These are phyloP conservation scores for Caprella mutica DNA, from an alignment of 2,888 invertebrate species.

Conservation along the genomic window DNA sequence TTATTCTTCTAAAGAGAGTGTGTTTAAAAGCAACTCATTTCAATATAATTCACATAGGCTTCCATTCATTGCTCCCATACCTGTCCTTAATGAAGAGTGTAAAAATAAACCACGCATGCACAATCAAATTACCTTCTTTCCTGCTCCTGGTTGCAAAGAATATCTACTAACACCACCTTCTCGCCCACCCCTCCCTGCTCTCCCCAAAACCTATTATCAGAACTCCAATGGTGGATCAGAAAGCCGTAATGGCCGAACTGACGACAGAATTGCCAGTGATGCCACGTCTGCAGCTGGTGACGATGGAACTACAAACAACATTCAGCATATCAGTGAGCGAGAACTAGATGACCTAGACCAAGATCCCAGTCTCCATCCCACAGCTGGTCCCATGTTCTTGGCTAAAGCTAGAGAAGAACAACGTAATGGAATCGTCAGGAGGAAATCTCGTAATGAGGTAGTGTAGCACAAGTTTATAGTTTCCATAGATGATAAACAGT, in stretches of 20 bases:
- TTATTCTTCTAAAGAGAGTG: too few relatives aligned
- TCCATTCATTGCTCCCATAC: too few relatives aligned
- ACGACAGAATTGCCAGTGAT: slow-evolving; percentile 10
- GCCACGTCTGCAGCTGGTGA: slow-evolving; percentile 25
- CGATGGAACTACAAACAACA: slow-evolving; percentile 67
- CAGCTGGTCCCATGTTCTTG: slow-evolving; percentile 90
- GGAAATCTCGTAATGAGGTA: too few relatives aligned
- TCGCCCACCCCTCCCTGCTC: background rate
- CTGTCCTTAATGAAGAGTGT: too few relatives aligned
- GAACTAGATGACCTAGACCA: slow-evolving; percentile 89
- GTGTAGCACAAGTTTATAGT: slow-evolving; percentile 2
- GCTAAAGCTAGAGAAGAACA: slow-evolving; percentile 80
- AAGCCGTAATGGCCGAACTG: background rate
- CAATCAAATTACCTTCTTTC: too few relatives aligned
- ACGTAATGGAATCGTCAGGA: slow-evolving; percentile 50
- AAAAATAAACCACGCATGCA: too few relatives aligned
- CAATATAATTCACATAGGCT: too few relatives aligned
- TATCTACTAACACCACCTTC: background rate
- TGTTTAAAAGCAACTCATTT: too few relatives aligned
- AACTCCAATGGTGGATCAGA: background rate
- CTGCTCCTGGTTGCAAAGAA: background rate
- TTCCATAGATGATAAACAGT: too few relatives aligned
- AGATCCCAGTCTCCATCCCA: slow-evolving; percentile 93
- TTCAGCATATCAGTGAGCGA: slow-evolving; percentile 96
- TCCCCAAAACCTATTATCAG: background rate